A percentile compares a stretch with the other conserved stretches of the same genome.
phyloP scores from a whole-genome alignment of 2,113 vertebrate species.

The Acrocephalus arundinaceus region DNA sequence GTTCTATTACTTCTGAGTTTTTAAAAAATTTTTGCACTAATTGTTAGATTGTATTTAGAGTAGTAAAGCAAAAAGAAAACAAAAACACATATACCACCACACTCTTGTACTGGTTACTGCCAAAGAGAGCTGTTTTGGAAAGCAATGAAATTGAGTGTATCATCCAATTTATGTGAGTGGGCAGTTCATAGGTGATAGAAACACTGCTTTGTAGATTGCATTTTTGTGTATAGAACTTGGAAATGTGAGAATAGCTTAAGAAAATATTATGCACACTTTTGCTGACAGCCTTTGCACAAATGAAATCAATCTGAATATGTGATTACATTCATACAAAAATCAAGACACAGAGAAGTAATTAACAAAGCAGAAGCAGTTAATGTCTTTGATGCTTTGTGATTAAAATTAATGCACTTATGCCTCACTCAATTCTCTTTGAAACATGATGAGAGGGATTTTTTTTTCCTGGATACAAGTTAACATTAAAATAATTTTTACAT shows the following conservation, averaged over 20 bases:
- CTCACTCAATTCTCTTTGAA: not conserved
- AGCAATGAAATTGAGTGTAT: not conserved
- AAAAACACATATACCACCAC: fast-evolving
- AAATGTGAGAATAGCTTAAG: not conserved
- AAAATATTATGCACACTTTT: not conserved
- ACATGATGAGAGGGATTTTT: not conserved
- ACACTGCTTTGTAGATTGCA: not conserved
- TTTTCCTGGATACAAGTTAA: not conserved
- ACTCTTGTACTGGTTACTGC: not conserved
- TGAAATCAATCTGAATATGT: not conserved
- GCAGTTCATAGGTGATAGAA: not conserved
- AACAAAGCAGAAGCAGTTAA: not conserved
- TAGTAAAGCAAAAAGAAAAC: not conserved
- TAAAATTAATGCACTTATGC: not conserved
- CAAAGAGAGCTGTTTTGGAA: not conserved
- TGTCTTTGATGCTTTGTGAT: not conserved
- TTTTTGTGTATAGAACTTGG: not conserved
- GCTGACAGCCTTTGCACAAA: not conserved
- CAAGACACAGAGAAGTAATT: not conserved
- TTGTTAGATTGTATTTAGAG: not conserved
- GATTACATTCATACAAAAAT: not conserved
- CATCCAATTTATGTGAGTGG: not conserved
- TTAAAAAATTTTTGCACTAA: not conserved
- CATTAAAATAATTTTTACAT: not conserved
- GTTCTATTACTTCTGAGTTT: not conserved